Conservation (phyloP, 2,113 vertebrate genomes). For the Tringa solitaria region DNA sequence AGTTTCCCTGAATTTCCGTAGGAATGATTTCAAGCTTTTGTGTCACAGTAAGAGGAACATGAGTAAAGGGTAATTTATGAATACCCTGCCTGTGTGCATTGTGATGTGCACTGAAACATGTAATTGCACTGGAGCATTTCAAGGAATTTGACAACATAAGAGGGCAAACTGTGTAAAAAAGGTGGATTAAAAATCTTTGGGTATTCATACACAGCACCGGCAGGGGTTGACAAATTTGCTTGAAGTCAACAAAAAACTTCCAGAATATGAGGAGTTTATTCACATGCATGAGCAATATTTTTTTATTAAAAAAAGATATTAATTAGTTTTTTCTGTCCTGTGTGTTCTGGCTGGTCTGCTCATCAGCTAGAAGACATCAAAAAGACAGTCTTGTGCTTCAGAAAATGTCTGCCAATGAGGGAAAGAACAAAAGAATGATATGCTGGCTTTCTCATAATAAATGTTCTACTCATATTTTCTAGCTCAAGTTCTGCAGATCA, state of each 20-base stretch:
- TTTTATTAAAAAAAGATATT: neutral
- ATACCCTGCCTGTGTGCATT: neutral
- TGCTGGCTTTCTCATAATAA: neutral
- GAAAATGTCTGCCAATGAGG: neutral
- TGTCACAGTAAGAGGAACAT: neutral
- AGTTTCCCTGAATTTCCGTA: neutral
- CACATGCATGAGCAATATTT: neutral
- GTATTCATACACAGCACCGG: fast-evolving
- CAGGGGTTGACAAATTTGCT: neutral
- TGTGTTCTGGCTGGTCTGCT: neutral
- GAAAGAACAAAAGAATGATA: neutral
- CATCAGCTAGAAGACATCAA: neutral
- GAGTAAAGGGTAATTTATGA: neutral
- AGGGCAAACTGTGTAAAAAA: neutral
- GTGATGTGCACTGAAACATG: neutral
- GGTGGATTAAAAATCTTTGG: neutral
- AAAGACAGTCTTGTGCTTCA: neutral
- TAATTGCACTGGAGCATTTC: neutral
- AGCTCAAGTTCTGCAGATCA: neutral
- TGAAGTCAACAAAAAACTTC: neutral
- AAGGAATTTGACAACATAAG: neutral
- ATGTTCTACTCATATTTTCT: neutral
- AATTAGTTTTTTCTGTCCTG: neutral
- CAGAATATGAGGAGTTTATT: neutral
- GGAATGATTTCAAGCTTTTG: neutral